These are phyloP conservation scores for Alloplasta piceator DNA, from an alignment of 2,888 invertebrate genomes.

Conservation along the genomic window DNA sequence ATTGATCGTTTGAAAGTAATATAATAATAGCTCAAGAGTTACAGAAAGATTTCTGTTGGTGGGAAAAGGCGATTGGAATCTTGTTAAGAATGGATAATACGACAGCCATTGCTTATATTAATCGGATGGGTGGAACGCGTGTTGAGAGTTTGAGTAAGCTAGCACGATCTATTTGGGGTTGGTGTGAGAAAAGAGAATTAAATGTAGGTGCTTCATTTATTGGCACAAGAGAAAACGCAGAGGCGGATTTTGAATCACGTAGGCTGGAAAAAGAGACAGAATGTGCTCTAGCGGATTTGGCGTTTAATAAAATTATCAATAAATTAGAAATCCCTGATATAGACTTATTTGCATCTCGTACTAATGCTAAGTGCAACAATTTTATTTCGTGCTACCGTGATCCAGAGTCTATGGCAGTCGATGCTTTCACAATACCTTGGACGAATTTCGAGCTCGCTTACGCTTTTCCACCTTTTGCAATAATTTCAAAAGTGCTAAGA, in stretches of 20 bases:
- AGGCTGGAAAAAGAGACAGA: conserved; percentile 36
- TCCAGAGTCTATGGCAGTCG: conserved; percentile 61
- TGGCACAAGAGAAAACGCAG: conserved; percentile 37
- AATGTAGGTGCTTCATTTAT: conserved; percentile 48
- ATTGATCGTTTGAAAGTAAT: conserved; percentile 20
- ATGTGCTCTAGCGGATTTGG: conserved; percentile 34
- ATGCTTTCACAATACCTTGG: conserved; percentile 68
- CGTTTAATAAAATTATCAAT: conserved; percentile 25
- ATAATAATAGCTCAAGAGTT: not conserved
- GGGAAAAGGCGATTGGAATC: conserved; percentile 17
- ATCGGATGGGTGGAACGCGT: not conserved
- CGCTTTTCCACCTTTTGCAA: conserved; percentile 52
- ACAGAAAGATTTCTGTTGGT: conserved; percentile 51
- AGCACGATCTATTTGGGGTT: conserved; percentile 50
- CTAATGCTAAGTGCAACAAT: conserved; percentile 68
- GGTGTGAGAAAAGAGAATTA: conserved; percentile 46
- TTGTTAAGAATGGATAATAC: conserved; percentile 62
- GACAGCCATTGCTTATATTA: conserved; percentile 45
- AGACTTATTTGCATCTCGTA: conserved; percentile 68
- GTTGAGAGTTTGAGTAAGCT: conserved; percentile 21
- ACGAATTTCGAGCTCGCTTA: conserved; percentile 36
- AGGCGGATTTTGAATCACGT: conserved; percentile 46
- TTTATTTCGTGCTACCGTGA: conserved; percentile 70
- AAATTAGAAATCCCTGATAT: conserved; percentile 58
- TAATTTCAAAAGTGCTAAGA: conserved; percentile 45